Percentiles rank a stretch among this genome's conserved stretches.
These are phyloP conservation scores for Argyrosomus regius DNA, from an alignment of 2,797 vertebrate species.

Conservation along the genomic window DNA sequence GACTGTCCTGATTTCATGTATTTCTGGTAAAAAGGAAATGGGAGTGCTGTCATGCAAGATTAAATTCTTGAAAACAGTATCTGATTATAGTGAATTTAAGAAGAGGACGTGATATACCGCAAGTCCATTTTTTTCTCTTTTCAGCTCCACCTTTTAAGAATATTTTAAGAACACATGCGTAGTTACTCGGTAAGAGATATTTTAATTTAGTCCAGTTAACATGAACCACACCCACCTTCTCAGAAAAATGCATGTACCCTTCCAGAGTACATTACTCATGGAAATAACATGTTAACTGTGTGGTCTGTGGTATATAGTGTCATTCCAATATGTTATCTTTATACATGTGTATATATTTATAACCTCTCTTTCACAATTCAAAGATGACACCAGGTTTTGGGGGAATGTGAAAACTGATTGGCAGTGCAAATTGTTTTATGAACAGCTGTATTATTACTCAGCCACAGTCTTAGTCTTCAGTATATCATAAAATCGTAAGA, in stretches of 20 bases:
- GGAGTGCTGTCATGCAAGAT: constrained; percentile 37
- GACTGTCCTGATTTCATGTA: constrained; percentile 7
- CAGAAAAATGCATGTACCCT: not conserved
- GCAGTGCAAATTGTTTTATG: not conserved
- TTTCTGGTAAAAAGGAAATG: constrained; percentile 53
- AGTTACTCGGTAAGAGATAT: not conserved
- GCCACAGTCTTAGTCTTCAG: not conserved
- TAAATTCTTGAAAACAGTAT: constrained; percentile 7
- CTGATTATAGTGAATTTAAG: not conserved
- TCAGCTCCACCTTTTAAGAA: no score
- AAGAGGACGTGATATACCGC: not conserved
- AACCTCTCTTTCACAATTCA: not conserved
- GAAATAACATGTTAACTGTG: not conserved
- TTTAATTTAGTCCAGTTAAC: not conserved
- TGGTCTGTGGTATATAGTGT: not conserved
- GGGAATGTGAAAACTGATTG: not conserved
- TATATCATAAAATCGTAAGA: not conserved
- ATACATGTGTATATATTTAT: not conserved
- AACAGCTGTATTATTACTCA: not conserved
- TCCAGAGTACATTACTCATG: constrained; percentile 14
- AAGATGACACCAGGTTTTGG: not conserved
- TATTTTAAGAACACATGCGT: not conserved
- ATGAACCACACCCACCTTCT: constrained; percentile 7
- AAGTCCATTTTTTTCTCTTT: not conserved
- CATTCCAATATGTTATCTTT: not conserved